These are phyloP conservation scores for Danionella cerebrum DNA, from an alignment of 2,113 vertebrate genomes.

Conservation along the genomic window DNA sequence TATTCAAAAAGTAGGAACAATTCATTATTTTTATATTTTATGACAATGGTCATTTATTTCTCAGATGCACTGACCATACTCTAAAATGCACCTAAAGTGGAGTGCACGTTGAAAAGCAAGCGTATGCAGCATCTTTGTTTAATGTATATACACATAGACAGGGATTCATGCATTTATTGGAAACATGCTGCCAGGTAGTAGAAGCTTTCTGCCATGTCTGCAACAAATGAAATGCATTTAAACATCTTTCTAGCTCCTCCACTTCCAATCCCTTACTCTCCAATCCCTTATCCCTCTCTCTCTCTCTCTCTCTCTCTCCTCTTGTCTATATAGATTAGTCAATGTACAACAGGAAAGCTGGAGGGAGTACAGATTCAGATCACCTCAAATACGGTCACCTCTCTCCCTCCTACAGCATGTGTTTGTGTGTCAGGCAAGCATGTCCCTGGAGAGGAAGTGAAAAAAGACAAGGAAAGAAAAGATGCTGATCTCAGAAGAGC, in stretches of 20 bases:
- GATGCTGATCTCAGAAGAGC: background rate
- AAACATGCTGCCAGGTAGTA: background rate
- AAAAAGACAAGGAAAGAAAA: background rate
- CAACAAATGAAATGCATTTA: background rate
- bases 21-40: no score
- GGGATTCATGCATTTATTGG: background rate
- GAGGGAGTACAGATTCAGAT: conserved; percentile 10
- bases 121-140: no score
- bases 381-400: conserved; percentile 24
- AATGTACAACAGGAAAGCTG: conserved; percentile 40
- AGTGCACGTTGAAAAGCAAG: no score
- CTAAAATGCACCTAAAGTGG: no score
- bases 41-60: no score
- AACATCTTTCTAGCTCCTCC: conserved; percentile 8
- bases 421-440: background rate
- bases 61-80: no score
- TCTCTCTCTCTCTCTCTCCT: conserved; percentile 39
- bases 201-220: background rate
- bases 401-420: conserved; percentile 36
- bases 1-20: no score
- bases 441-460: background rate
- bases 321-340: conserved; percentile 53
- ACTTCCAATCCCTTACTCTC: no score
- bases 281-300: no score
- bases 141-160: background rate